Conservation (phyloP, 2,888 invertebrate genomes). For the Hydraecia micacea region DNA sequence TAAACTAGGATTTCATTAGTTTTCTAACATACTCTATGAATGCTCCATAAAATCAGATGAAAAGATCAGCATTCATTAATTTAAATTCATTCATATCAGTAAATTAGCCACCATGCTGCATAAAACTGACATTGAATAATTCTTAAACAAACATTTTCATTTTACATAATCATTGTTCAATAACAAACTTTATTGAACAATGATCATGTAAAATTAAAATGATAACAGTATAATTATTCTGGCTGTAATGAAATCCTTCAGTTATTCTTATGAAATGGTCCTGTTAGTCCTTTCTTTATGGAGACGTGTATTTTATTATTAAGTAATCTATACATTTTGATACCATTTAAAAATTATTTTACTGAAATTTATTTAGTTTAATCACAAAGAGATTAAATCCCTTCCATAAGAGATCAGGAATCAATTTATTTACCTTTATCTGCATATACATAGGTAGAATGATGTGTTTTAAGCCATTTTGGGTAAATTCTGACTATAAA, state of each 20-base stretch:
- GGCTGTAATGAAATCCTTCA: background rate
- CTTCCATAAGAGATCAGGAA: background rate
- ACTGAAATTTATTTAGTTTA: background rate
- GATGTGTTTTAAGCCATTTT: background rate
- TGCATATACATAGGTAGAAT: background rate
- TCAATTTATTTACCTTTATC: background rate
- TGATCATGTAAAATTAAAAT: background rate
- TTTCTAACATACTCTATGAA: background rate
- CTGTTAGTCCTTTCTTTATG: background rate
- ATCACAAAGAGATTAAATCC: background rate
- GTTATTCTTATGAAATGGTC: background rate
- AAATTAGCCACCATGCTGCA: background rate
- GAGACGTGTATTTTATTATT: background rate
- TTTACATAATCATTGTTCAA: no score
- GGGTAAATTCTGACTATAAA: background rate
- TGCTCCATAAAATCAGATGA: conserved; percentile 6
- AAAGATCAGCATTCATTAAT: background rate
- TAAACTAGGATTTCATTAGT: background rate
- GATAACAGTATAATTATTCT: background rate
- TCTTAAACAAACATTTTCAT: no score
- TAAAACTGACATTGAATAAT: background rate
- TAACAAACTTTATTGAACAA: background rate
- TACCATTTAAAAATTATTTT: background rate
- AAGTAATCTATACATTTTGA: background rate
- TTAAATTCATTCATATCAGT: background rate